Evolutionary conservation across 2,113 vertebrate genomes (phyloP), one percentile per base, ranked within the genome.

Genomic region (Sphaerodactylus townsendi): DNA sequence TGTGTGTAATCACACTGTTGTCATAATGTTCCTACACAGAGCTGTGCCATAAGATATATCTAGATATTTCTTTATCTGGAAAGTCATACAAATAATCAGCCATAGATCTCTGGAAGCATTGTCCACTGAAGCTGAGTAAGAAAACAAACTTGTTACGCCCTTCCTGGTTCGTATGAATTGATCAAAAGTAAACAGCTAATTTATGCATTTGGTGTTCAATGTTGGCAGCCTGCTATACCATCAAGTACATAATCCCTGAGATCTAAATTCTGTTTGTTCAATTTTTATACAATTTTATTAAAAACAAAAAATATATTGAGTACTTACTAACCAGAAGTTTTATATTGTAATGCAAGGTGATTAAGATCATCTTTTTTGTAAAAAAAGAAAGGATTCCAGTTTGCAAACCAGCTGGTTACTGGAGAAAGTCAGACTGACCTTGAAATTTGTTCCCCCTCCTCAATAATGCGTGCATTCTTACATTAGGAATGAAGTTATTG

Each of bases 401-500:
- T 94, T 95, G 91, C 93, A 87, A 92, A 64, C 96, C 96, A 97
- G 96, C 96, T 96, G 96, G 96, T 96, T 95, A 96, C 96, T 97
- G 96, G 96, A 95, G 91, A 94, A n/a, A 91, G 87, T 94, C 76
- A 81, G 86, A 90, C 87, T 95, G 88, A 70, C 87, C 84, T 93
- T 89, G 84, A 91, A 91, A 91, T 30, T n/a, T 72, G 70, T 83
- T 90, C 86, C 84, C 91, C 88, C 3, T 89, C 85, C 85, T 77
- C 37, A 33, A 68, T 87, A 86, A 85, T 88, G 77, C 82, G 80
- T 89, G 73, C 86, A 83, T 90, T 87, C 86, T 92, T 93, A 90
- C 82, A 37, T 79, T 88, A 79, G 80, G 87, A 86, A 50, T 84
- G 5, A 82, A 87, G 46, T 74, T 44, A 64, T 84, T 76, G 11